A percentile compares a stretch with the other conserved stretches of the same genome.
Evolutionary conservation across 35 echinoderm and acorn worm species (phyloP).

Genomic region (Ptychodera flava): DNA sequence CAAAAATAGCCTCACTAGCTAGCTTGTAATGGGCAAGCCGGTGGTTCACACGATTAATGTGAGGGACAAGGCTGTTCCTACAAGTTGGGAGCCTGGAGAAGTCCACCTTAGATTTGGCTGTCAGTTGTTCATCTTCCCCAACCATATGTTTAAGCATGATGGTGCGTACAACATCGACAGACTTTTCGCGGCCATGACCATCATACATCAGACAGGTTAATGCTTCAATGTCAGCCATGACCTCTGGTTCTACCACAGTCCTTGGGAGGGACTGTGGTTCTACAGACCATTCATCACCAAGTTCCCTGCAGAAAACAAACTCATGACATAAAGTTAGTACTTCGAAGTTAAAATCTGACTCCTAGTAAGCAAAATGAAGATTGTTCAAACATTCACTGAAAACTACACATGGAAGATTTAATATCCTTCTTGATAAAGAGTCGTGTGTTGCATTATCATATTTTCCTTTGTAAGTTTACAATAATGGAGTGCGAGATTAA

Average conservation of each 20-base stretch:
- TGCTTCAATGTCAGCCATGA: conserved; percentile 32
- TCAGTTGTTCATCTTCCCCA: conserved; percentile 19
- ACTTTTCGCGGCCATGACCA: no score
- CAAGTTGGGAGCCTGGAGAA: conserved; percentile 27
- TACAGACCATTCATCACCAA: conserved; percentile 43
- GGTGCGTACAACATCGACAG: conserved; percentile 12
- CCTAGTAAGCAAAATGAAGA: no score
- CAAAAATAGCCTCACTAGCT: conserved; percentile 12
- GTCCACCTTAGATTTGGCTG: conserved; percentile 24
- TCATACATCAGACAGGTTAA: conserved; percentile 73
- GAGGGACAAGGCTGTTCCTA: conserved; percentile 24
- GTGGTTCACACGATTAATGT: conserved; percentile 31
- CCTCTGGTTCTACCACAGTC: no score
- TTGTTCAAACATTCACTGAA: no score
- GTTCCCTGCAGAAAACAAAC: conserved; percentile 21
- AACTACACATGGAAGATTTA: no score
- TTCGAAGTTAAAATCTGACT: no score
- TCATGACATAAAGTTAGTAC: no score
- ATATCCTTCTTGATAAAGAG: no score
- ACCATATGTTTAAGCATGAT: conserved; percentile 23
- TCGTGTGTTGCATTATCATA: no score
- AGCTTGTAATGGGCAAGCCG: conserved; percentile 25
- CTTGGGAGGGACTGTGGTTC: no score
- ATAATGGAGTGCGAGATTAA: no score
- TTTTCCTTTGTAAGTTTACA: no score